These are phyloP conservation scores for Echinometra lucunter DNA, from an alignment of 53 echinoderm and acorn worm genomes.

Conservation along the genomic window DNA sequence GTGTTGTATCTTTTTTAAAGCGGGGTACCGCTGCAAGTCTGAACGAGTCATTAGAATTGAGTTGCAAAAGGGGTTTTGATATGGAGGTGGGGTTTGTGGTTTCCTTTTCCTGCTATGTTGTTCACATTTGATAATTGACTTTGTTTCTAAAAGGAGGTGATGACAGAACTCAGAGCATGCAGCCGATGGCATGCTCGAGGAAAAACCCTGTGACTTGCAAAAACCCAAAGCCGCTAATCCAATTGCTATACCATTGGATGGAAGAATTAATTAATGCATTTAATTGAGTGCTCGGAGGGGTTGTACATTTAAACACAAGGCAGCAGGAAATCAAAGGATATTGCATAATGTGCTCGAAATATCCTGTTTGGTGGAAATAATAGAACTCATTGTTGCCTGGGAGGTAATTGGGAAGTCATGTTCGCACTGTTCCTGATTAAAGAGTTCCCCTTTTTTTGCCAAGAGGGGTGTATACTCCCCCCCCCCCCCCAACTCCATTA, in stretches of 20 bases:
- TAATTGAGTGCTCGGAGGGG: slow-evolving; percentile 47
- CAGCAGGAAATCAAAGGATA: slow-evolving; percentile 20
- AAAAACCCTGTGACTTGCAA: slow-evolving; percentile 47
- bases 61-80: not conserved
- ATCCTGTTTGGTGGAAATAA: slow-evolving; percentile 51
- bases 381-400: slow-evolving; percentile 27
- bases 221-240: slow-evolving; percentile 13
- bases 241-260: slow-evolving; percentile 34
- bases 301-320: not conserved
- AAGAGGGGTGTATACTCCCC: not conserved
- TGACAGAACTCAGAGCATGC: not conserved
- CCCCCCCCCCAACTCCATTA: not conserved
- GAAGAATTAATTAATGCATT: slow-evolving; percentile 64
- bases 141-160: not conserved
- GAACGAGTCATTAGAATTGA: not conserved
- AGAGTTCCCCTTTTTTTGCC: slow-evolving; percentile 13
- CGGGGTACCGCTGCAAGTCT: too few species aligned
- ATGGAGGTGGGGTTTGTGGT: not conserved
- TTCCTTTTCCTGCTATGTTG: slow-evolving; percentile 25
- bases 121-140: slow-evolving; percentile 12
- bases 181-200: not conserved
- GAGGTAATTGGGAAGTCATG: slow-evolving; percentile 52
- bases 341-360: slow-evolving; percentile 59
- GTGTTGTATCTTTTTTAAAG: too few species aligned
- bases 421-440: slow-evolving; percentile 7